Evolutionary conservation across 2,113 vertebrate species (phyloP).

Genomic region (Platichthys flesus): DNA sequence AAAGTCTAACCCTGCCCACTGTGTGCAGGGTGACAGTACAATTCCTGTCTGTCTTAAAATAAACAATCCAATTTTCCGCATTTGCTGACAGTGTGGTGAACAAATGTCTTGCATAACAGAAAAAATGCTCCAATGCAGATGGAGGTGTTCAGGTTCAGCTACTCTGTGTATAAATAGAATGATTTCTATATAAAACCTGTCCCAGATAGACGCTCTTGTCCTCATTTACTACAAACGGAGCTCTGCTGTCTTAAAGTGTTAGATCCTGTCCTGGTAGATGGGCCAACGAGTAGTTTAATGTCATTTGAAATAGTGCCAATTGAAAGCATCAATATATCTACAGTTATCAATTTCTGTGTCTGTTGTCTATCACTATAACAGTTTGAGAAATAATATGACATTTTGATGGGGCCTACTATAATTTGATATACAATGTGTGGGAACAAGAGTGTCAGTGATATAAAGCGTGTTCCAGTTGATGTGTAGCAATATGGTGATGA

Average conservation of each 20-base stretch:
- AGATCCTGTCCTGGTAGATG: neutral
- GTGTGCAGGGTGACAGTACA: neutral
- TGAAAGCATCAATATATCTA: neutral
- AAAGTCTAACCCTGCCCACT: neutral
- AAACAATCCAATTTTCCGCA: neutral
- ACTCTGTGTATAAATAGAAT: constrained; percentile 47
- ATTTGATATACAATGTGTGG: neutral
- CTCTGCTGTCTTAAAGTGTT: neutral
- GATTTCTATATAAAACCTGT: constrained; percentile 28
- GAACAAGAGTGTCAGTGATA: too few relatives aligned
- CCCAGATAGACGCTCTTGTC: constrained; percentile 37
- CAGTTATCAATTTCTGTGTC: neutral
- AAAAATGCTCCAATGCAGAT: constrained; percentile 15
- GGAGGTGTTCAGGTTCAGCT: constrained; percentile 37
- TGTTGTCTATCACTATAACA: neutral
- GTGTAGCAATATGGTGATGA: too few relatives aligned
- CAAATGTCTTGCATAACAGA: constrained; percentile 39
- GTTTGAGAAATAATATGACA: neutral
- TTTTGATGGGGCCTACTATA: neutral
- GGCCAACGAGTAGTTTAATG: neutral
- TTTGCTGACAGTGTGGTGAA: constrained; percentile 4
- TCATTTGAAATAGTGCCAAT: neutral
- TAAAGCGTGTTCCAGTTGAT: too few relatives aligned
- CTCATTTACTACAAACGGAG: constrained; percentile 17
- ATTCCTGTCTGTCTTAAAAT: neutral